Evolutionary conservation across 2,888 invertebrate genomes (phyloP), one percentile per base, ranked within the genome.

Genomic region (Drosophila helvetica): DNA sequence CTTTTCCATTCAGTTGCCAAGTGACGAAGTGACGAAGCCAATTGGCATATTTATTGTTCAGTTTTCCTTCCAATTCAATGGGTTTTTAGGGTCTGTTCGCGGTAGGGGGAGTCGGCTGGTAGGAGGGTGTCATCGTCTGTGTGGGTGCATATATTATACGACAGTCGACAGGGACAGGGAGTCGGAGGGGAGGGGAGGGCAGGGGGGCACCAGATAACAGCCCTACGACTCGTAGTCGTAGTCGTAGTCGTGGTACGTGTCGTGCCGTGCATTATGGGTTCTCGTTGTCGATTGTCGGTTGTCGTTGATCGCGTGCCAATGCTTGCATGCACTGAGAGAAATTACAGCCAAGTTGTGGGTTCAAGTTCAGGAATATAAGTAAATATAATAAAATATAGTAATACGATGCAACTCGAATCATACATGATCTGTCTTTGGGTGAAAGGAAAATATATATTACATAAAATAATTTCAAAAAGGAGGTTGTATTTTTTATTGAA

Each of bases 71-170:
- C 86, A 88, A 88, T 83, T 88, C 52, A 84, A 86, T 38, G 60
- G n/a, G n/a, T 50, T 62, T 48, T 33, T 33, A 45, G 30, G 46
- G 59, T 45, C 48, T 68, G 52, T 62, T 65, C 56, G 15, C 5
- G 12, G 10, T 71, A 53, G 27, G 64, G 64, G 33, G 58, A 62
- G 80, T 4, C 22, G 62, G 79, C 54, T 86, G 80, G 81, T 74
- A 56, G 79, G 58, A 83, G 78, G 78, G 87, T 83, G 83, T 83
- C 83, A 86, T 80, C 86, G 56, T 47, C 74, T 69, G 88, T 83
- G 80, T 88, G 85, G 82, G 78, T 90, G 89, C 83, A 88, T 89
- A 89, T 77, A 89, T 89, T 83, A 79, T 65, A 67, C 53, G 48
- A 64, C 72, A 48, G 64, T 53, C 63, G 59, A 2, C 15, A n/a